Base-by-base conservation (phyloP, 2,113 vertebrate genomes). In the Cyprinodon tularosa region DNA sequence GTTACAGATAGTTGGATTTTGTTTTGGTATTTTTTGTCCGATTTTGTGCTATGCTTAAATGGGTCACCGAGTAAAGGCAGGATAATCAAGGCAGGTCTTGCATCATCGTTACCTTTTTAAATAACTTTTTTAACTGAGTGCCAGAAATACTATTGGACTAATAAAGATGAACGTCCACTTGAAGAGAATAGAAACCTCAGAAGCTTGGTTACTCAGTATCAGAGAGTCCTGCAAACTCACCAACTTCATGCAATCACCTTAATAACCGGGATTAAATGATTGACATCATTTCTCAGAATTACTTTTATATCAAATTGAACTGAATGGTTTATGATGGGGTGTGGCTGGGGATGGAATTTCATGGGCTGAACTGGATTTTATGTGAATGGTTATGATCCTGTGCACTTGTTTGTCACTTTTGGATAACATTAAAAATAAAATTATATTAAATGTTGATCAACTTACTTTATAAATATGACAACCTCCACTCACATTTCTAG, bases 41-140 rank as follows among this genome's bases (percentile, higher is more conserved):
- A 48, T 62, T 63, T 17, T 75, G 47, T 57, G 40, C 61, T 22
- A n/a, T 11, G 1, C 36, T 48, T 72, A 82, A 83, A 68, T 86
- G 69, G 81, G 85, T 90, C 85, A 80, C 22, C 0, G 37, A 87
- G 85, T 79, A 81, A 86, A 61, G 73, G 73, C 70, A 75, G 83
- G 80, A 91, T 81, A 88, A 71, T 4, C 60, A 74, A 40, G 10
- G 42, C 4, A 4, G 70, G 57, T 53, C 4, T 44, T 62, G 22
- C 8, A 44, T 65, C 63, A 22, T 42, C 9, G 1, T 45, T 12
- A 45, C 64, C 29, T 44, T 82, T 85, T 68, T 48, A 76, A 57
- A 57, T 17, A 6, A 17, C 15, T 6, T 4, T 15, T 6, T 20
- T 20, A 17, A 17, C 48, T 66, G 37, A 79, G 12, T 36, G 4